These are phyloP conservation scores for Idaea biselata DNA, from an alignment of 2,888 invertebrate species.

Conservation along the genomic window DNA sequence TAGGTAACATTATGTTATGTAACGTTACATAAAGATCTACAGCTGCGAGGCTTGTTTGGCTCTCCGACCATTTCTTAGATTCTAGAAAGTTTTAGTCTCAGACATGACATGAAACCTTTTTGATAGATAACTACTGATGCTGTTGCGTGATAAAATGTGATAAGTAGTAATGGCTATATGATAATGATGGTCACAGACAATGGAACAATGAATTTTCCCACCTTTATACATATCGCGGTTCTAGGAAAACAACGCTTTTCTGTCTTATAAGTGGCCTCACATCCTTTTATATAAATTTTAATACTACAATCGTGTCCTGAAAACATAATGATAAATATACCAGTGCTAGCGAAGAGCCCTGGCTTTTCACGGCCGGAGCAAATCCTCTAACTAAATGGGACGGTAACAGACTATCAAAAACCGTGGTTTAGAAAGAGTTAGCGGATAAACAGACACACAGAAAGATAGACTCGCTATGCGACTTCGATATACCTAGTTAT, in stretches of 20 bases:
- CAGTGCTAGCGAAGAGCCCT: too few relatives aligned
- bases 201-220: constrained; percentile 76
- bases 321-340: background rate
- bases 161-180: constrained; percentile 57
- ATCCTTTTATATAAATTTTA: constrained; percentile 14
- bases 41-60: background rate
- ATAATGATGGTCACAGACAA: constrained; percentile 67
- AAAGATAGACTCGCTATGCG: too few relatives aligned
- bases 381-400: too few relatives aligned
- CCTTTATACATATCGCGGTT: constrained; percentile 63
- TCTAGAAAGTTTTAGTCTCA: constrained; percentile 13
- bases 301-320: background rate
- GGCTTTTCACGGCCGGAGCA: too few relatives aligned
- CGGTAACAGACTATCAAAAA: too few relatives aligned
- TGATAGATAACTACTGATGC: constrained; percentile 29
- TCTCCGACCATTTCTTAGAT: constrained; percentile 5
- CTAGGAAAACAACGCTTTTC: constrained; percentile 48
- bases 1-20: constrained; percentile 11
- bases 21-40: constrained; percentile 12
- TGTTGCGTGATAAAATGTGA: constrained; percentile 63
- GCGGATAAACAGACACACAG: too few relatives aligned
- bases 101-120: constrained; percentile 13
- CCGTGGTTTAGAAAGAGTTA: too few relatives aligned
- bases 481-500: too few relatives aligned
- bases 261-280: constrained; percentile 24